A percentile compares a stretch with the other conserved stretches of the same genome.
These are phyloP conservation scores for Apeira syringaria DNA, from an alignment of 2,888 invertebrate species.

Conservation along the genomic window DNA sequence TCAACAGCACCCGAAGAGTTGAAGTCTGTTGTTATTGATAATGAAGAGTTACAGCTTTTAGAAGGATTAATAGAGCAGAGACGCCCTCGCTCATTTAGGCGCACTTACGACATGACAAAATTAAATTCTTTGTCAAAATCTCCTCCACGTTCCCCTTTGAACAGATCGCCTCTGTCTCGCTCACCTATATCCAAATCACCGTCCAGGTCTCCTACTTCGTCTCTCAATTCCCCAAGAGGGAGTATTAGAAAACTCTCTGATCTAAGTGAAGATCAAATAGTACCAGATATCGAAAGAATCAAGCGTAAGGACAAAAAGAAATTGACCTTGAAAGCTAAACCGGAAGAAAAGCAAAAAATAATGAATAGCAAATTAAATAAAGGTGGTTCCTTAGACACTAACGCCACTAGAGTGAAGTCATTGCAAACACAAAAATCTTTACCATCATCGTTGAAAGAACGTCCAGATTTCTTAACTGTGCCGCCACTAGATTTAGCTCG, in stretches of 20 bases:
- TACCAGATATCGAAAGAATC: constrained; percentile 76
- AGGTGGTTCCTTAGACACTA: constrained; percentile 76
- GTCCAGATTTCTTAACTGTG: constrained; percentile 78
- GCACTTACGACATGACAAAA: constrained; percentile 72
- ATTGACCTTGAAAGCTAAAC: constrained; percentile 68
- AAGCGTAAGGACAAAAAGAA: constrained; percentile 78
- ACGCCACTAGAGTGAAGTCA: constrained; percentile 71
- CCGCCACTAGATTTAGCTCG: constrained; percentile 82
- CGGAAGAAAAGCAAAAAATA: constrained; percentile 71
- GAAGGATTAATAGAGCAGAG: constrained; percentile 80
- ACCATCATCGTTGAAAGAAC: constrained; percentile 78
- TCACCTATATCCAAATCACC: constrained; percentile 79
- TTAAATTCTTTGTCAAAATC: constrained; percentile 65
- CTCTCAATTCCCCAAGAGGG: constrained; percentile 77
- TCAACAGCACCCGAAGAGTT: constrained; percentile 60
- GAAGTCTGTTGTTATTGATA: constrained; percentile 79
- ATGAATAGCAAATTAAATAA: constrained; percentile 67
- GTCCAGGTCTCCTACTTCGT: constrained; percentile 79
- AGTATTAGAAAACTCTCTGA: constrained; percentile 79
- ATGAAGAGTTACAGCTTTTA: constrained; percentile 81
- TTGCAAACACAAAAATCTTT: constrained; percentile 82
- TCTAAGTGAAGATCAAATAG: constrained; percentile 78
- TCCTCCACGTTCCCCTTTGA: constrained; percentile 74
- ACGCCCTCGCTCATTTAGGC: constrained; percentile 76
- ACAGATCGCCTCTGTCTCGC: constrained; percentile 70